Conservation (phyloP, 2,113 vertebrate species). For the Brachyistius frenatus region DNA sequence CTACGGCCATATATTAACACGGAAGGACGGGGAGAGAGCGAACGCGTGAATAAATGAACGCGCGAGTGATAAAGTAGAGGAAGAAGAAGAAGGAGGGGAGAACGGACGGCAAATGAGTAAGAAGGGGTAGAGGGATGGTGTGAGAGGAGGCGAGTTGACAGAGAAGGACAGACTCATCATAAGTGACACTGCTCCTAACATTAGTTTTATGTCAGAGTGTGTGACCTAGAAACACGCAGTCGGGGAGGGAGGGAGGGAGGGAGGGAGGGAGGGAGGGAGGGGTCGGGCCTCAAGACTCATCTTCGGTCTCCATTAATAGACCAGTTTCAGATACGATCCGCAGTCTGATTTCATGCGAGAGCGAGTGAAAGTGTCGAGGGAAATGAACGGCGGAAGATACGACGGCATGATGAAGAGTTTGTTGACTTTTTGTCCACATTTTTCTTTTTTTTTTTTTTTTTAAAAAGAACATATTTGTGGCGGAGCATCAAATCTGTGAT, state of each 20-base stretch:
- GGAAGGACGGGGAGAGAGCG: not conserved
- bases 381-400: conserved; percentile 18
- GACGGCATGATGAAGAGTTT: not conserved
- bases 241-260: not conserved
- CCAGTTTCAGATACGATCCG: conserved; percentile 24
- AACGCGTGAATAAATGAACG: conserved; percentile 7
- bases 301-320: conserved; percentile 40
- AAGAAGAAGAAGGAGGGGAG: not conserved
- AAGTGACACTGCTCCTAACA: conserved; percentile 52
- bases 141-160: conserved; percentile 36
- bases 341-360: conserved; percentile 14
- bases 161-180: conserved; percentile 51
- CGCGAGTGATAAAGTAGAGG: conserved; percentile 19
- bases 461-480: too few species aligned
- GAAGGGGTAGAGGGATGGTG: too few species aligned
- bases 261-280: not conserved
- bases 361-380: conserved; percentile 5
- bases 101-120: not conserved
- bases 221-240: conserved; percentile 71
- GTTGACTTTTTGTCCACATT: not conserved
- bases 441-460: too few species aligned
- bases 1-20: not conserved
- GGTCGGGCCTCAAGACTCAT: conserved; percentile 33
- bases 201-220: conserved; percentile 48
- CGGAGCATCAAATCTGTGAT: not conserved